These are phyloP conservation scores for Thysanoteuthis rhombus DNA, from an alignment of 2,888 invertebrate species.

Conservation along the genomic window DNA sequence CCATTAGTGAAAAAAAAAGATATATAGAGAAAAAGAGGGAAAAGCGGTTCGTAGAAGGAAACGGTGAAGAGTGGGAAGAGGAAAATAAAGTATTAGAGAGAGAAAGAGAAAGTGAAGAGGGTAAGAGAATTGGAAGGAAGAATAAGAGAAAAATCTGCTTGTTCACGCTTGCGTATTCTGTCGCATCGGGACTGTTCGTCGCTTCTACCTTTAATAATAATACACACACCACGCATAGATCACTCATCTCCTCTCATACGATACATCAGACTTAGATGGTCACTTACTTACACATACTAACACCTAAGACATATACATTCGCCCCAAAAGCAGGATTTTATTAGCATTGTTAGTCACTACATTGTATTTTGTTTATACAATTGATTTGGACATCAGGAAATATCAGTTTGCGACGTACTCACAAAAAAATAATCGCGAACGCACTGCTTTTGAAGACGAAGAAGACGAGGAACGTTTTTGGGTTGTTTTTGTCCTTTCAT, in stretches of 20 bases:
- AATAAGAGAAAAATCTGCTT: background rate
- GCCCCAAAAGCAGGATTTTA: background rate
- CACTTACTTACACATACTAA: constrained; percentile 12
- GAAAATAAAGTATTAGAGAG: too few relatives aligned
- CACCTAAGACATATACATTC: background rate
- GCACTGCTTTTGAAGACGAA: background rate
- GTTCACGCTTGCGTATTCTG: background rate
- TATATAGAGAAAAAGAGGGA: background rate
- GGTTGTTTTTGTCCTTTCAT: background rate
- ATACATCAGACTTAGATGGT: constrained; percentile 12
- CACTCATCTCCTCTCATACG: background rate
- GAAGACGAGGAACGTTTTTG: background rate
- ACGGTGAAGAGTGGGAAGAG: background rate
- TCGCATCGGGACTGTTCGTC: constrained; percentile 12
- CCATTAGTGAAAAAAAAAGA: background rate
- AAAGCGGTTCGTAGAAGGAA: background rate
- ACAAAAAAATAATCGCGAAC: background rate
- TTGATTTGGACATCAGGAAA: background rate
- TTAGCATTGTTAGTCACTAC: background rate
- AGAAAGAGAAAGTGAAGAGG: background rate
- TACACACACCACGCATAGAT: background rate
- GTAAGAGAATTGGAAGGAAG: background rate
- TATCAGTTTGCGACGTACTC: background rate
- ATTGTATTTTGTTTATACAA: background rate
- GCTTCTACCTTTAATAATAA: background rate